Evolutionary conservation across 2,797 vertebrate genomes (phyloP).

Genomic region (Chelon auratus): DNA sequence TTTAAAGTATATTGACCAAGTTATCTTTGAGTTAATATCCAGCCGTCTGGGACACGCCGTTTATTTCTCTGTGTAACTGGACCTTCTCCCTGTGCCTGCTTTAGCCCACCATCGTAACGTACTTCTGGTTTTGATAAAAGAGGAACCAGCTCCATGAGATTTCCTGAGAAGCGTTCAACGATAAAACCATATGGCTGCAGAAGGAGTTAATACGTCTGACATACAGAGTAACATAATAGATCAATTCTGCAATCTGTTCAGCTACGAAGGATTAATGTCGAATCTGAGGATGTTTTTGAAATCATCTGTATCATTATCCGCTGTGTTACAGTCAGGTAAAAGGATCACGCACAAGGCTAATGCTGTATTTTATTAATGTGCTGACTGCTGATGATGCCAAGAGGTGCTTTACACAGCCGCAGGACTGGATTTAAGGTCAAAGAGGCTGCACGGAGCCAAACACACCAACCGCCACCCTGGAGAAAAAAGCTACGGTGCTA

Average conservation of each 20-base stretch:
- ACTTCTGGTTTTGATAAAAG: conserved; percentile 77
- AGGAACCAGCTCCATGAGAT: conserved; percentile 51
- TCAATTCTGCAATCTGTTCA: conserved; percentile 51
- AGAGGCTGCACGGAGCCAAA: conserved; percentile 71
- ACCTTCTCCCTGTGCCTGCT: conserved; percentile 51
- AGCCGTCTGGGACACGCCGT: conserved; percentile 52
- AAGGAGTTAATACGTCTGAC: conserved; percentile 59
- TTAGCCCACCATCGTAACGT: conserved; percentile 42
- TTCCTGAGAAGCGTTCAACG: conserved; percentile 57
- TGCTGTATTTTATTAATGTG: conserved; percentile 54
- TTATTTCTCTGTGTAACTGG: conserved; percentile 65
- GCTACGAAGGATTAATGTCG: conserved; percentile 38
- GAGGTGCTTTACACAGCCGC: conserved; percentile 63
- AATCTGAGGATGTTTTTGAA: conserved; percentile 48
- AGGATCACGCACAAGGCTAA: conserved; percentile 44
- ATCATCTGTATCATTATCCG: conserved; percentile 40
- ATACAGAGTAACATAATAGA: conserved; percentile 42
- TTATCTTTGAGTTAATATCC: conserved; percentile 69
- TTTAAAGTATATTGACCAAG: conserved; percentile 62
- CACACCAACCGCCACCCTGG: conserved; percentile 66
- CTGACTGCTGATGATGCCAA: conserved; percentile 58
- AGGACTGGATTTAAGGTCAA: conserved; percentile 68
- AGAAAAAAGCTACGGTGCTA: conserved; percentile 72
- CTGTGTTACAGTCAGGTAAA: conserved; percentile 35
- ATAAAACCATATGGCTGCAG: conserved; percentile 69